Evolutionary conservation across 2,888 invertebrate genomes (phyloP).

Genomic region (Nemurella pictetii): DNA sequence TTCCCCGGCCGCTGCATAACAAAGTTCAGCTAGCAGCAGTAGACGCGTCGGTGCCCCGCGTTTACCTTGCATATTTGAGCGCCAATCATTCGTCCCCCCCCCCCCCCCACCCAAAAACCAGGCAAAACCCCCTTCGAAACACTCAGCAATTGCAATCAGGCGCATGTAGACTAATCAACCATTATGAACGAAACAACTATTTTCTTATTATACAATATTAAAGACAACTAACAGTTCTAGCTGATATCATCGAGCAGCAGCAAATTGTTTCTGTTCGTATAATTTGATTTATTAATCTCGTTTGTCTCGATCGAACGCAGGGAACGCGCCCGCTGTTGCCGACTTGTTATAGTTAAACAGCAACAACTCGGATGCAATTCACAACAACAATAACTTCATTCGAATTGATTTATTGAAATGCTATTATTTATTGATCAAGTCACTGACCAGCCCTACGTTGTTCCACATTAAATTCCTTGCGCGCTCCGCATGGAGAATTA

Average conservation of each 20-base stretch:
- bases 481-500: neutral
- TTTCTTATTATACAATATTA: neutral
- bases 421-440: constrained; percentile 8
- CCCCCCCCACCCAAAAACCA: neutral
- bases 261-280: neutral
- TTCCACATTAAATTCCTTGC: neutral
- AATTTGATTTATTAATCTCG: neutral
- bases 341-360: no score
- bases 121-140: neutral
- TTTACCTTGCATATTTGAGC: constrained; percentile 23
- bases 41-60: neutral
- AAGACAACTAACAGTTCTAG: neutral
- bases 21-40: neutral
- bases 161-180: neutral
- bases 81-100: neutral
- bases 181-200: neutral
- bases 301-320: neutral
- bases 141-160: neutral
- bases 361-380: neutral
- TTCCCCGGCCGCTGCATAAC: constrained; percentile 16
- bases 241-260: neutral
- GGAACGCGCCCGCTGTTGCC: neutral
- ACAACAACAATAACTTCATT: neutral
- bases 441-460: constrained; percentile 1
- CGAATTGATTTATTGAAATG: constrained; percentile 8